Base-by-base conservation (phyloP, 2,888 invertebrate genomes). In the Pterostichus niger region DNA sequence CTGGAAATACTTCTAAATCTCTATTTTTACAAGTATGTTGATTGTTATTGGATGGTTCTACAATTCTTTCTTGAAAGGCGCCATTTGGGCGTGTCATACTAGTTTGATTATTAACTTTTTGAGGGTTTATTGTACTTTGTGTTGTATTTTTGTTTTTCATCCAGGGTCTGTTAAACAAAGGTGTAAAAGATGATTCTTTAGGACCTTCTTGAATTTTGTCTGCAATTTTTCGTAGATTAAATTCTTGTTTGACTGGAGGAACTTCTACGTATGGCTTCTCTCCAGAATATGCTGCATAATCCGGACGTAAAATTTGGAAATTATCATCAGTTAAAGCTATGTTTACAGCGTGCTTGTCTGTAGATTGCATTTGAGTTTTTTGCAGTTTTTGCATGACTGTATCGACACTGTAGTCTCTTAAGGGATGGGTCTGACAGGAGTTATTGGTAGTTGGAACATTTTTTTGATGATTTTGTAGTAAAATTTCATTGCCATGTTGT, bases 391-490 rank as follows among this genome's bases (percentile, higher is more conserved):
- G 7, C 13, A 75, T 52, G 2, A 77, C 56, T 40, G 40, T 56
- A 9, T 77, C 77, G 15, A 77, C 35, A 35, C 77, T 35, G 40
- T 77, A 56, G 17, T 77, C 56, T 40, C 56, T 6, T 17, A 77
- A 77, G 0, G 77, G 54, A 40, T 77, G 77, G 11, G 77, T 77
- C 15, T 77, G 77, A 11, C 77, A 77, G 7, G 77, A 77, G 15
- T 77, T 77, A 10, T 77, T 11, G 31, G 52, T 52, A 5, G 15
- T 64, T 33, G 31, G 4, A 56, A 10, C 5, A 17, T 17, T 64
- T 64, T 64, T 64, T n/a, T 10, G 35, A 31, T 40, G 1, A 40
- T 40, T 40, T 40, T 40, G 7, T 40, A 40, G 9, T 9, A 9
- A 40, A 40, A 40, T 9, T 3, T 3, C n/a, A 24, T 64, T 31